Base-by-base conservation (phyloP, 2,797 vertebrate genomes). In the Xenentodon cancila region DNA sequence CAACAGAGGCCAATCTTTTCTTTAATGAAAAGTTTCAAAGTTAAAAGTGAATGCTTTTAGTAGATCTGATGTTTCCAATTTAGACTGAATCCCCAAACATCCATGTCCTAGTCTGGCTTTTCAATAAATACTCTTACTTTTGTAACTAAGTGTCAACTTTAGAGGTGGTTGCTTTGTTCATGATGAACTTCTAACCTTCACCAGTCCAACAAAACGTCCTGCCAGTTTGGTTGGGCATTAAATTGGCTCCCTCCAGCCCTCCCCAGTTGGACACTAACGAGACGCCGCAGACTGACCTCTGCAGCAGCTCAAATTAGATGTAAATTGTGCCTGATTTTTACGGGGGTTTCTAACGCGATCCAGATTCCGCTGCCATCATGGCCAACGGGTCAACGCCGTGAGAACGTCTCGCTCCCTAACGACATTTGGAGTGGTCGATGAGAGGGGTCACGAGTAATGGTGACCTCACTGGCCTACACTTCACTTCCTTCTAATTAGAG, bases 401-500 rank as follows among this genome's bases (percentile, higher is more conserved):
- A 97, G 95, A 97, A 96, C 82, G 75, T 88, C 84, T 80, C 74
- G 83, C 86, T 92, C 91, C 91, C 82, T 92, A 94, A 95, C 93
- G 92, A 94, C 94, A 94, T 94, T 95, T 91, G 92, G 95, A 94
- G 92, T 92, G 94, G 95, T 94, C 93, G 92, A 95, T 93, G 94
- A 94, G 94, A 91, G 90, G 91, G 93, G 93, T 93, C 91, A 89
- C 44, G 76, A 84, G 93, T 93, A 95, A 95, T 96, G 94, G 96
- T 95, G 96, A 94, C 94, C 94, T 94, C 93, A 91, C 95, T 93
- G 95, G 92, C 95, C 95, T 95, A 94, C 94, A 96, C 95, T 98
- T 94, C 93, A 95, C 95, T 97, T 97, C 96, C 95, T 96, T 95
- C 97, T 97, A 99, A 98, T 98, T 98, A 98, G 94, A 94, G 93